Evolutionary conservation across 2,113 vertebrate genomes (phyloP).

Genomic region (Tor tambroides): DNA sequence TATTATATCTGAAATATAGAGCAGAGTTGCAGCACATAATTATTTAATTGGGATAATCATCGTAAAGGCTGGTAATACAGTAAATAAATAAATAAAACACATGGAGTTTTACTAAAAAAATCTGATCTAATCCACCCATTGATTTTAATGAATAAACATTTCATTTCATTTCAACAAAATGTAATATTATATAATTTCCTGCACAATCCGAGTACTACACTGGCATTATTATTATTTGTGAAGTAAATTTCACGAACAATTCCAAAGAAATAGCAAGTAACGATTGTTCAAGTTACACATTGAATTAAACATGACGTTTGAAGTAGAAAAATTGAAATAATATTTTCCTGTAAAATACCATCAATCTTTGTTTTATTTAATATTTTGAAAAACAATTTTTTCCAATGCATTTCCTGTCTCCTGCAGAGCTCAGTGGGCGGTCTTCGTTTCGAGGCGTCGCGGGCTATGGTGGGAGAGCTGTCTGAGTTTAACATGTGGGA

Average conservation of each 20-base stretch:
- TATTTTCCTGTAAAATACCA: too few relatives aligned
- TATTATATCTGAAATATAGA: neutral
- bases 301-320: too few relatives aligned
- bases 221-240: too few relatives aligned
- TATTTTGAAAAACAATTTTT: too few relatives aligned
- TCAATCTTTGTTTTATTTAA: too few relatives aligned
- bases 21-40: neutral
- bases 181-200: neutral
- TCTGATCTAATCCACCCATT: neutral
- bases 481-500: conserved; percentile 94
- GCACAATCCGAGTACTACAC: neutral
- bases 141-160: neutral
- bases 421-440: conserved; percentile 84
- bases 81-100: too few relatives aligned
- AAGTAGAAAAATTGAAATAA: too few relatives aligned
- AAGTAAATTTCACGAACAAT: too few relatives aligned
- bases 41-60: neutral
- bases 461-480: conserved; percentile 92
- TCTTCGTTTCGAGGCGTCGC: conserved; percentile 88
- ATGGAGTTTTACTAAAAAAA: neutral
- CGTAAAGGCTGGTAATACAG: neutral
- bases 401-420: neutral
- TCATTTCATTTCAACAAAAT: too few relatives aligned
- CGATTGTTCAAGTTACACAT: too few relatives aligned
- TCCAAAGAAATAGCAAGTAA: too few relatives aligned